Percentiles rank a stretch among this genome's conserved stretches.
phyloP scores from a whole-genome alignment of 2,113 vertebrate species.

The Protomyctophum bolini region DNA sequence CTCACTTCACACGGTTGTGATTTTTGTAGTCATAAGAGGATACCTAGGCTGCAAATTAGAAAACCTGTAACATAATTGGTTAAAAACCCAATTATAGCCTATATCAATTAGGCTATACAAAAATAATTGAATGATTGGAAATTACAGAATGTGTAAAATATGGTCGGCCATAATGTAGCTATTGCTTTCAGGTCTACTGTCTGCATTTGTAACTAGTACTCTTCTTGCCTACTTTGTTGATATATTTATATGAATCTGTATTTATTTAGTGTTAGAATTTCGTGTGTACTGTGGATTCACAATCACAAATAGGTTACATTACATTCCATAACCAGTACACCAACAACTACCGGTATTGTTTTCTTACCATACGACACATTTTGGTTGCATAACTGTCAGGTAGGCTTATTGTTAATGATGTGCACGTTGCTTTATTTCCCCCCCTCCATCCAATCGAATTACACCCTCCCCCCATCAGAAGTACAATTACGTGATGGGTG shows the following conservation, averaged over 20 bases:
- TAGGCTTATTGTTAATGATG: constrained; percentile 71
- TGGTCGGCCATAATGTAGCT: no score
- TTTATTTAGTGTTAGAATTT: neutral
- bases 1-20: no score
- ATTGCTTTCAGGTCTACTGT: no score
- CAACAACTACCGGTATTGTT: neutral
- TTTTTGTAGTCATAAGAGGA: no score
- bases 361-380: constrained; percentile 19
- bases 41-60: no score
- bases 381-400: constrained; percentile 71
- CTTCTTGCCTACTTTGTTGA: neutral
- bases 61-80: no score
- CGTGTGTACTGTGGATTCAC: neutral
- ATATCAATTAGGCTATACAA: no score
- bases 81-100: no score
- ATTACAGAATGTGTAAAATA: no score
- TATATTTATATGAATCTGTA: neutral
- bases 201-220: neutral
- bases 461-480: constrained; percentile 72
- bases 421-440: constrained; percentile 64
- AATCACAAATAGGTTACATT: no score
- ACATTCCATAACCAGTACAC: neutral
- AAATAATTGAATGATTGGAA: no score
- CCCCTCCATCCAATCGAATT: constrained; percentile 58
- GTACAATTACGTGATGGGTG: constrained; percentile 79